Evolutionary conservation across 92 coral and sea anemone species (phyloP), one percentile per base, ranked within the genome.

Genomic region (Scolanthus callimorphus): DNA sequence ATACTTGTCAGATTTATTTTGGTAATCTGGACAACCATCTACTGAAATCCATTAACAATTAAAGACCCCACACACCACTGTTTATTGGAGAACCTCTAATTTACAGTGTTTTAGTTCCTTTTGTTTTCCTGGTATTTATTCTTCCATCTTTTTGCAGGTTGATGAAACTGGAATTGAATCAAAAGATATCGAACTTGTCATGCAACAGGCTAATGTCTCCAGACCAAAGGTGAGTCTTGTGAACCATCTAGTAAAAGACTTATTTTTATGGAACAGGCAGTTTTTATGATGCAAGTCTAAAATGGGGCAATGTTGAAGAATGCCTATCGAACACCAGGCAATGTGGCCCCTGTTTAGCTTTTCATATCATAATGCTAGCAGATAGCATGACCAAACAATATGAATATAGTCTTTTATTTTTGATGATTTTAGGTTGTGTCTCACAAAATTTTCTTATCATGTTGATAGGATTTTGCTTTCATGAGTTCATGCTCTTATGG

Each of bases 131-230:
- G 4, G 2, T 30, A 1, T 13, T 39, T 9, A 30, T 31, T 31
- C 56, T 9, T 43, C 12, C 34, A 6, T 6, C 6, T 6, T 34
- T 6, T 37, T 79, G 38, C 25, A 92, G 98, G 87, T 92, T 63
- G 89, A 88, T 50, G 98, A 84, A 44, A 73, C 86, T 60, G 91
- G 90, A 17, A 91, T 88, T 0, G 98, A 92, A 70, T 47, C 67
- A 8, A 92, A 92, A 65, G 98, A 92, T 63, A 88, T 92, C 8
- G 98, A 92, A 65, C 82, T 92, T 3, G 98, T 92, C 2, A 74
- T 88, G 96, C 98, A 92, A 79, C 98, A 92, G 54, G 98, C 98
- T 4, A 92, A 88, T 59, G 98, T 92, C 27, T 69, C 96, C 25
- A 63, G 83, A 68, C 63, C 86, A 38, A 92, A 80, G 89, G 98